phyloP scores from a whole-genome alignment of 2,888 invertebrate genomes.

The Dynastes maya region DNA sequence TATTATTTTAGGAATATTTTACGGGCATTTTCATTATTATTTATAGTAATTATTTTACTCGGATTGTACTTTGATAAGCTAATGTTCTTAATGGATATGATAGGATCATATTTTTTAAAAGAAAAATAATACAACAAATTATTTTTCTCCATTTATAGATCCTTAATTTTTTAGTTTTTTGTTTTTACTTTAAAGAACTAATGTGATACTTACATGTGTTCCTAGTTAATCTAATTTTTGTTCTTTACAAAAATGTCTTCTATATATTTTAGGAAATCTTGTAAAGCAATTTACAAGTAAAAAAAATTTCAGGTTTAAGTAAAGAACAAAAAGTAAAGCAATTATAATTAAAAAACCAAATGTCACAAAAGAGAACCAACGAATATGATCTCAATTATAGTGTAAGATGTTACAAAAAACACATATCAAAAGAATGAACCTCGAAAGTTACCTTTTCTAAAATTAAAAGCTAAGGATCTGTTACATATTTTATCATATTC shows the following conservation, averaged over 20 bases:
- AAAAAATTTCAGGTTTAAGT: neutral
- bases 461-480: neutral
- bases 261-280: neutral
- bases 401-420: neutral
- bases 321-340: neutral
- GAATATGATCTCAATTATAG: neutral
- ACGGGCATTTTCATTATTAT: neutral
- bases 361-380: neutral
- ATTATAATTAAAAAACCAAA: neutral
- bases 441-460: constrained; percentile 1
- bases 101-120: neutral
- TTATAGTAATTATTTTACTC: neutral
- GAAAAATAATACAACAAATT: neutral
- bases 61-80: neutral
- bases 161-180: neutral
- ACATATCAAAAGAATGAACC: neutral
- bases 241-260: neutral
- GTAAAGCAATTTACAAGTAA: neutral
- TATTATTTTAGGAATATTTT: neutral
- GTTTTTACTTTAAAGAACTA: neutral
- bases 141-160: neutral
- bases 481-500: neutral
- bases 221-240: constrained; percentile 1
- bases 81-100: constrained; percentile 1
- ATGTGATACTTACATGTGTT: constrained; percentile 27